Evolutionary conservation across 2,888 invertebrate genomes (phyloP).

Genomic region (Hecatera dysodea): DNA sequence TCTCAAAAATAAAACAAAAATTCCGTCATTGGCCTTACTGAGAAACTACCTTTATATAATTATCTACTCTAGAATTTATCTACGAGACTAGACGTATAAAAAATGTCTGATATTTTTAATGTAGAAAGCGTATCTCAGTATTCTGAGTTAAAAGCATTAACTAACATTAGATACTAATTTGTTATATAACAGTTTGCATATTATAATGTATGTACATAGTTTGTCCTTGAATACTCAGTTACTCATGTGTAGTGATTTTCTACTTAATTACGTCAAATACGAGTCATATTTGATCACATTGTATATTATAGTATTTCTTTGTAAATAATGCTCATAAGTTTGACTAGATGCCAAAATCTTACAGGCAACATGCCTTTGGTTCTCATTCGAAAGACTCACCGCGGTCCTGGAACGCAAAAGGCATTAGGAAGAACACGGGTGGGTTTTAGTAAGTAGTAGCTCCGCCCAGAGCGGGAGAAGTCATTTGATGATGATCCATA

Average conservation of each 20-base stretch:
- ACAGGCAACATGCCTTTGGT: too few relatives aligned
- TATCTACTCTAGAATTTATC: neutral
- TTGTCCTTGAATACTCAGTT: slow-evolving; percentile 23
- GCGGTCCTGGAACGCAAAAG: too few relatives aligned
- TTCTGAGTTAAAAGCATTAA: slow-evolving; percentile 23
- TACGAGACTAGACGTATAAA: slow-evolving; percentile 5
- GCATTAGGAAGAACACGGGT: too few relatives aligned
- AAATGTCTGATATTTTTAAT: slow-evolving; percentile 3
- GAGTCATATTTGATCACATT: slow-evolving; percentile 3
- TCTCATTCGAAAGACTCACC: too few relatives aligned
- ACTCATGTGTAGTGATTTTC: slow-evolving; percentile 30
- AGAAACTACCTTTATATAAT: neutral
- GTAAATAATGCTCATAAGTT: slow-evolving; percentile 22
- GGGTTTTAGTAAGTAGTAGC: too few relatives aligned
- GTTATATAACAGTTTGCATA: slow-evolving; percentile 5
- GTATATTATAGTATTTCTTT: slow-evolving; percentile 5
- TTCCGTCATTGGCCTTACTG: neutral
- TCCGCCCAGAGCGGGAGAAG: too few relatives aligned
- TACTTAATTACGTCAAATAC: slow-evolving; percentile 39
- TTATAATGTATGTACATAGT: slow-evolving; percentile 1
- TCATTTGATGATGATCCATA: too few relatives aligned
- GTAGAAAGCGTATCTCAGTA: slow-evolving; percentile 24
- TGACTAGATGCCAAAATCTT: slow-evolving; percentile 20
- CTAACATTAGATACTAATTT: neutral
- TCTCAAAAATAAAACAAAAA: neutral